Base-by-base conservation (phyloP, 2,888 invertebrate genomes). In the Rhimphoctona megacephalus region DNA sequence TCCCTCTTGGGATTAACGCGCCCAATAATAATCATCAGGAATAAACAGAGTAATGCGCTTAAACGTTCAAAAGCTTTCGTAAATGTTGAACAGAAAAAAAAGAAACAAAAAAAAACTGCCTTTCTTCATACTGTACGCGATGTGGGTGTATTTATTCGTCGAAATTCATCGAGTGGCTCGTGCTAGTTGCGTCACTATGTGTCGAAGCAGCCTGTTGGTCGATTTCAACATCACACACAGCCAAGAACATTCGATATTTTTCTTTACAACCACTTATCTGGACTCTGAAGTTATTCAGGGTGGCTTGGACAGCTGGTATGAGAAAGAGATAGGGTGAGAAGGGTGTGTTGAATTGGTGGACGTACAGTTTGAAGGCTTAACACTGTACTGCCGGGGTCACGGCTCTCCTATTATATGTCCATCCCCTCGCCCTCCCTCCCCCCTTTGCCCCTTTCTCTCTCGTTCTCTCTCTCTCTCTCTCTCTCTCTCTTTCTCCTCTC, bases 221-320 rank as follows among this genome's bases (percentile, higher is more conserved):
- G 66, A 43, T 22, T 30, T 14, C n/a, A 22, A 66, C 54, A 79
- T 54, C 33, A 43, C 67, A 9, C 67, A 11, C 64, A 43, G 79
- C 46, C 46, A 25, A 17, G 74, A 79, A 30, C 66, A 81, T 84
- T 73, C 70, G 72, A 84, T 84, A 85, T 87, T 82, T 85, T 81
- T 79, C 81, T 85, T 85, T 83, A 74, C 73, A 80, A 83, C 78
- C 72, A 69, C 81, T 81, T 72, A 81, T 64, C 70, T 49, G 61
- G 49, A 81, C 80, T 79, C 43, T 33, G 61, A 19, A 61, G 78
- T 74, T 49, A 72, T 72, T 69, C 76, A 80, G 79, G 72, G 67
- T 64, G 72, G 61, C 30, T 83, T 81, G 69, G 84, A 85, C 87
- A 87, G 85, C 87, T 87, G 87, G 76, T 74, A 46, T 43, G 69